phyloP scores from a whole-genome alignment of 2,888 invertebrate species.

The Ecdyonurus torrentis region DNA sequence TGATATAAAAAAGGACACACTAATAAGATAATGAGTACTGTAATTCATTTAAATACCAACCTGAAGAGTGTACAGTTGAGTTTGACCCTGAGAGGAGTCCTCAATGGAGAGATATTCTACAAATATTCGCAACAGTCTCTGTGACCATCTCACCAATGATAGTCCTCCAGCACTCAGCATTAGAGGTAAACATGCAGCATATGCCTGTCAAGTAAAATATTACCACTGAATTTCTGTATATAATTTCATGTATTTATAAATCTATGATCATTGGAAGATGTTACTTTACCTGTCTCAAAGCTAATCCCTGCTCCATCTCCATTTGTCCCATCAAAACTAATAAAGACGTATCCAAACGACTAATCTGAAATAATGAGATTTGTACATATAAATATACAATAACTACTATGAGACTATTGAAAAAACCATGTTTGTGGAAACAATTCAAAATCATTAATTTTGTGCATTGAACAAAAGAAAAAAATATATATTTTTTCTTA shows the following conservation, averaged over 20 bases:
- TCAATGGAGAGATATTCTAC: background rate
- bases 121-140: background rate
- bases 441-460: too few relatives aligned
- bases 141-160: background rate
- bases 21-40: too few relatives aligned
- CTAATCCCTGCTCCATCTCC: background rate
- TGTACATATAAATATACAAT: too few relatives aligned
- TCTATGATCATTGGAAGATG: too few relatives aligned
- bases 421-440: too few relatives aligned
- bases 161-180: background rate
- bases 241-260: too few relatives aligned
- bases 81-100: background rate
- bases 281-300: background rate
- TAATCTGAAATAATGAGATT: background rate
- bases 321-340: background rate
- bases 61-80: background rate
- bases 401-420: too few relatives aligned
- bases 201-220: background rate
- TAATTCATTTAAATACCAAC: too few relatives aligned
- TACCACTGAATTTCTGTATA: too few relatives aligned
- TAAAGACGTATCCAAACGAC: background rate
- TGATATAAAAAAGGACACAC: too few relatives aligned
- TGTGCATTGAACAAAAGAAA: too few relatives aligned
- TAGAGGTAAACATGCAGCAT: background rate
- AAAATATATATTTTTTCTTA: too few relatives aligned